Evolutionary conservation across 2,888 invertebrate species (phyloP).

Genomic region (Pollenia angustigena): DNA sequence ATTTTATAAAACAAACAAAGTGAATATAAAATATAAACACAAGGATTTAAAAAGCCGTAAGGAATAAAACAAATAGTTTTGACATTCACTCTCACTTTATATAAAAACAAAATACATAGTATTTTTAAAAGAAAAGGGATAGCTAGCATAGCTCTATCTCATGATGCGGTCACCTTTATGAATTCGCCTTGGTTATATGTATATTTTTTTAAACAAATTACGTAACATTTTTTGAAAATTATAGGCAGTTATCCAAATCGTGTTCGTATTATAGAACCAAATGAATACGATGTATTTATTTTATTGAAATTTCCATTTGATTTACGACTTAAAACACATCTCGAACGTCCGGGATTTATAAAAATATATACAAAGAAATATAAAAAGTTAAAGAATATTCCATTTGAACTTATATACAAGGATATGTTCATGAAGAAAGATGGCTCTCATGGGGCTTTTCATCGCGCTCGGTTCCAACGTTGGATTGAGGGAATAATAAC

Average conservation of each 20-base stretch:
- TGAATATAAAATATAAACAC: too few species aligned
- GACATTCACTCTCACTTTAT: too few species aligned
- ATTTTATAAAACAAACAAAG: too few species aligned
- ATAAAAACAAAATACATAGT: too few species aligned
- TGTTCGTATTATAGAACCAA: conserved; percentile 73
- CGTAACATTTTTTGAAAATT: not conserved
- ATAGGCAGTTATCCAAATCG: conserved; percentile 76
- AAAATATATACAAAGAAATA: conserved; percentile 60
- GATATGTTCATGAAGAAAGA: conserved; percentile 40
- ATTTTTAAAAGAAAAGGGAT: too few species aligned
- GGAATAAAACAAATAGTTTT: too few species aligned
- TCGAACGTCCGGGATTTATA: conserved; percentile 74
- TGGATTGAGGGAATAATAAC: conserved; percentile 74
- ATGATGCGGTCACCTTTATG: too few species aligned
- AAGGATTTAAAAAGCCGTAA: too few species aligned
- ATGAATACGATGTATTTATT: conserved; percentile 76
- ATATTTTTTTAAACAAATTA: too few species aligned
- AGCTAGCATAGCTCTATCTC: too few species aligned
- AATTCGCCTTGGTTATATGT: too few species aligned
- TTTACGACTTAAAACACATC: conserved; percentile 29
- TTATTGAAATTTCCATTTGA: conserved; percentile 68
- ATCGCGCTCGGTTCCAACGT: conserved; percentile 50
- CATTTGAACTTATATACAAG: conserved; percentile 36
- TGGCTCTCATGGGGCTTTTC: not conserved
- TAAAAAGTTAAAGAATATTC: not conserved